Conservation (phyloP, 2,797 vertebrate genomes). For the Galagoides demidoff region DNA sequence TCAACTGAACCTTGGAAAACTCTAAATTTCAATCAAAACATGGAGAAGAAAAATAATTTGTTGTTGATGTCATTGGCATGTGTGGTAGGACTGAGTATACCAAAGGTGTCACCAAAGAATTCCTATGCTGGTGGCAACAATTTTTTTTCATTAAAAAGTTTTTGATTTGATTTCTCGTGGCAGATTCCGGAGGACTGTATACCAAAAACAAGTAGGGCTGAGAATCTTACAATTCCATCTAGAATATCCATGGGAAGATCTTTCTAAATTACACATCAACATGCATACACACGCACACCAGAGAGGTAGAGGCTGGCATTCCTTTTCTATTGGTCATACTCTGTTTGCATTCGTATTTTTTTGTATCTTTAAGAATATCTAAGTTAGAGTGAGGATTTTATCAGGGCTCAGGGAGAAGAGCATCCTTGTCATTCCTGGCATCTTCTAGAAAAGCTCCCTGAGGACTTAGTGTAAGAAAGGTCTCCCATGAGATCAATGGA, state of each 20-base stretch:
- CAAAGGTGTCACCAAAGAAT: background rate
- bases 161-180: background rate
- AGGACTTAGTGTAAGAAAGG: constrained; percentile 25
- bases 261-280: background rate
- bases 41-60: background rate
- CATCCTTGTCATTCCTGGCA: background rate
- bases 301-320: background rate
- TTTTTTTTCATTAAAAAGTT: background rate
- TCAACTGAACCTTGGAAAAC: background rate
- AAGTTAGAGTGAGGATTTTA: background rate
- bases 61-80: background rate
- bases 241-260: background rate
- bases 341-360: background rate
- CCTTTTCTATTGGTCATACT: background rate
- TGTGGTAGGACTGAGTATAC: background rate
- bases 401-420: background rate
- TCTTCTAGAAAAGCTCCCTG: constrained; percentile 10
- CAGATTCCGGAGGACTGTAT: background rate
- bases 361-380: background rate
- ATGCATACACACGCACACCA: background rate
- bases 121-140: background rate
- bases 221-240: background rate
- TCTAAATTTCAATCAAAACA: background rate
- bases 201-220: background rate
- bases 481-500: constrained; percentile 65